Conservation (phyloP, 2,888 invertebrate species). For the Malacosoma neustria region DNA sequence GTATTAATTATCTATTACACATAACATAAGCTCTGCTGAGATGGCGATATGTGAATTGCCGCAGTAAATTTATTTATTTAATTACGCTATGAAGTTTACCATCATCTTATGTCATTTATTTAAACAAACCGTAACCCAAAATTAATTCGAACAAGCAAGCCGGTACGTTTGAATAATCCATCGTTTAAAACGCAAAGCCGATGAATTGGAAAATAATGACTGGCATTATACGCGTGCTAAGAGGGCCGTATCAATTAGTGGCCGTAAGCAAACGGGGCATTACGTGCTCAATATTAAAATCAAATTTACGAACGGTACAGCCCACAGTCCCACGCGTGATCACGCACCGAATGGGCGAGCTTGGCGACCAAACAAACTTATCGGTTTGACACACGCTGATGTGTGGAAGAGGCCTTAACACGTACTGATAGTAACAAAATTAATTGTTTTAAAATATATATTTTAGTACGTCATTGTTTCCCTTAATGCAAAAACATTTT, state of each 20-base stretch:
- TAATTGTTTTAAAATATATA: too few relatives aligned
- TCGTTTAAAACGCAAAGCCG: slow-evolving; percentile 50
- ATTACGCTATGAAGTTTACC: not conserved
- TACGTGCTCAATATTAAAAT: slow-evolving; percentile 70
- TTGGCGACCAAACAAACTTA: slow-evolving; percentile 11
- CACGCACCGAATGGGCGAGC: not conserved
- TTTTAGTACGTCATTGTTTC: too few relatives aligned
- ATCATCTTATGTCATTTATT: slow-evolving; percentile 16
- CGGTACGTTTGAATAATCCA: slow-evolving; percentile 47
- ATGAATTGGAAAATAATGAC: slow-evolving; percentile 72
- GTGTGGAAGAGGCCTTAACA: slow-evolving; percentile 20
- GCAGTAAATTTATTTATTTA: too few relatives aligned
- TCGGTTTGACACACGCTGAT: slow-evolving; percentile 19
- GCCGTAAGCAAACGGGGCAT: slow-evolving; percentile 57
- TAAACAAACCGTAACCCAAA: slow-evolving; percentile 22
- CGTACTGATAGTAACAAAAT: slow-evolving; percentile 31
- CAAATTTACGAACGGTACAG: slow-evolving; percentile 50
- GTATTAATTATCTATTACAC: slow-evolving; percentile 1
- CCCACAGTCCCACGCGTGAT: slow-evolving; percentile 20
- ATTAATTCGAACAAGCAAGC: slow-evolving; percentile 22
- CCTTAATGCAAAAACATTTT: too few relatives aligned
- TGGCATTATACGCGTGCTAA: slow-evolving; percentile 60
- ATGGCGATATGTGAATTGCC: too few relatives aligned
- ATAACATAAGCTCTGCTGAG: not conserved
- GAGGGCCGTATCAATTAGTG: slow-evolving; percentile 68